These are phyloP conservation scores for Hydra vulgaris DNA, from an alignment of 30 jellyfish, hydroid and myxozoan genomes.

Conservation along the genomic window DNA sequence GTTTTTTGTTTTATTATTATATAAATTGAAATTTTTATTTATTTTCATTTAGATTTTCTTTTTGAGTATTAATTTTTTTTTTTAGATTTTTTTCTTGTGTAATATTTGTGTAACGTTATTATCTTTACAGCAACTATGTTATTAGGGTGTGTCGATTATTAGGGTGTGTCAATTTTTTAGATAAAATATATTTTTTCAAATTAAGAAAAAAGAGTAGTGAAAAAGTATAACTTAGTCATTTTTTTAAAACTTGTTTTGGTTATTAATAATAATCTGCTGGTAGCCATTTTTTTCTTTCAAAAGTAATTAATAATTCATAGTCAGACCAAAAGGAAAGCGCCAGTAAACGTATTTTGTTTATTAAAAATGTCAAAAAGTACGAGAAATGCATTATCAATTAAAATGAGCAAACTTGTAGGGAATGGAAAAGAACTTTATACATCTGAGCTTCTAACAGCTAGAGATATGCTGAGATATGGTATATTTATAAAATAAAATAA, in stretches of 20 bases:
- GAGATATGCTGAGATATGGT: not conserved
- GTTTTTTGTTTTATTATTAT: not conserved
- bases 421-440: not conserved
- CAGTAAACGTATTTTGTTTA: not conserved
- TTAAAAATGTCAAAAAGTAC: not conserved
- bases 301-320: not conserved
- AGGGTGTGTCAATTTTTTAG: not conserved
- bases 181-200: not conserved
- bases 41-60: too few relatives aligned
- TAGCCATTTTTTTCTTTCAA: not conserved
- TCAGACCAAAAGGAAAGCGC: not conserved
- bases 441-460: not conserved
- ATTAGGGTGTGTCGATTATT: too few relatives aligned
- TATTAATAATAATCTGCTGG: not conserved
- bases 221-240: not conserved
- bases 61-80: too few relatives aligned
- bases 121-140: too few relatives aligned
- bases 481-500: too few relatives aligned
- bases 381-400: not conserved
- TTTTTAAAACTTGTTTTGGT: not conserved
- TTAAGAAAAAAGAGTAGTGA: not conserved
- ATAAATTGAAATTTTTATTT: too few relatives aligned
- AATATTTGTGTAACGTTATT: too few relatives aligned
- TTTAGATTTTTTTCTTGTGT: too few relatives aligned
- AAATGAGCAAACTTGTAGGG: not conserved